Evolutionary conservation across 2,888 invertebrate species (phyloP).

Genomic region (Phlogophora meticulosa): DNA sequence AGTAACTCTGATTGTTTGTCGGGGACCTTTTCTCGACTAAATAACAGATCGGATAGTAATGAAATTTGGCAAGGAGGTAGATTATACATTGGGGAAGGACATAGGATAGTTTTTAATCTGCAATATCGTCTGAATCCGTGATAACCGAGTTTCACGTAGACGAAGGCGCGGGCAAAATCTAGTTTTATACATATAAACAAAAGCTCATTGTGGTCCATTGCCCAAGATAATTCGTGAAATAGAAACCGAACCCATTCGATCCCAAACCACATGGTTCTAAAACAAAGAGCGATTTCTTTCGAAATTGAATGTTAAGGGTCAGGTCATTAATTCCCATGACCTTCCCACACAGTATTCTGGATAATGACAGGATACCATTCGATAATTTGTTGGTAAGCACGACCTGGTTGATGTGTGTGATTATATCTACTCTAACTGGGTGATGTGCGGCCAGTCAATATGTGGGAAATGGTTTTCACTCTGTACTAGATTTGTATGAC

Average conservation of each 20-base stretch:
- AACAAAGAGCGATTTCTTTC: constrained; percentile 38
- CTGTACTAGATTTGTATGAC: no score
- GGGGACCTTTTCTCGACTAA: no score
- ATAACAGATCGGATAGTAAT: no score
- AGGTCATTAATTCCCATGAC: constrained; percentile 57
- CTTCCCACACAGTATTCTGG: constrained; percentile 53
- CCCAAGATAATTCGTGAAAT: neutral
- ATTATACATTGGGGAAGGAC: no score
- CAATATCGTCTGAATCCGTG: no score
- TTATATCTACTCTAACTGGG: constrained; percentile 27
- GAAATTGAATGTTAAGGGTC: constrained; percentile 44
- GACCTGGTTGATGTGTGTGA: constrained; percentile 51
- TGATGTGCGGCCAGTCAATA: neutral
- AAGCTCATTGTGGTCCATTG: neutral
- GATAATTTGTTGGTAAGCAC: constrained; percentile 60
- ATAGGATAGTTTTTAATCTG: no score
- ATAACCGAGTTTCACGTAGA: no score
- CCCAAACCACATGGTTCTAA: neutral
- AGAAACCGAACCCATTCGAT: neutral
- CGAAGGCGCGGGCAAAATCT: no score
- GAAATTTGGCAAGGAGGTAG: no score
- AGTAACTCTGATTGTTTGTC: no score
- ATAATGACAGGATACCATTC: constrained; percentile 54
- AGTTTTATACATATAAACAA: no score
- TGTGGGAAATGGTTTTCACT: constrained; percentile 42